Conservation (phyloP, 2,113 vertebrate species). For the Smithornis capensis region DNA sequence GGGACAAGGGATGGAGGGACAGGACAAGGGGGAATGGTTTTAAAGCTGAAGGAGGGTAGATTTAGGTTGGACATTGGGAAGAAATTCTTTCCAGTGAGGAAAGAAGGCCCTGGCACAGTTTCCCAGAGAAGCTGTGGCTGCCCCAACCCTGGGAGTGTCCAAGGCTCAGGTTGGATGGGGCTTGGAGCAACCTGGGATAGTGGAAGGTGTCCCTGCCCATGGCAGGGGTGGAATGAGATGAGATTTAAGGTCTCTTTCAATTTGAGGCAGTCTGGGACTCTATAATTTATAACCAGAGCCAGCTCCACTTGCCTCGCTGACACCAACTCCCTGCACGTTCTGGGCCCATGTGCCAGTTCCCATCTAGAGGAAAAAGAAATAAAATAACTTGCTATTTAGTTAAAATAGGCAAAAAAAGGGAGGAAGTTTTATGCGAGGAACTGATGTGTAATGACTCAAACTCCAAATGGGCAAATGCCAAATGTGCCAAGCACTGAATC, state of each 20-base stretch:
- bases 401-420: not conserved
- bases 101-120: not conserved
- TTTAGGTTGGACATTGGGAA: fast-evolving
- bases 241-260: not conserved
- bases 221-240: not conserved
- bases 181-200: not conserved
- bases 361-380: not conserved
- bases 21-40: not conserved
- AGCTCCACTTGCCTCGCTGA: not conserved
- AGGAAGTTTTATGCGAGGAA: not conserved
- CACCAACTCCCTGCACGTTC: not conserved
- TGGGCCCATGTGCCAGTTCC: fast-evolving
- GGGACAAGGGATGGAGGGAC: not conserved
- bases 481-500: not conserved
- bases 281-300: not conserved
- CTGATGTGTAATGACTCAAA: not conserved
- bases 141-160: not conserved
- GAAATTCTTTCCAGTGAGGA: not conserved
- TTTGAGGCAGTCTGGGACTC: not conserved
- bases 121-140: not conserved
- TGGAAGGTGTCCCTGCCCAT: not conserved
- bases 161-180: not conserved
- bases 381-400: not conserved
- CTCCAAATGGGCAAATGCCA: not conserved
- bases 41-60: not conserved